phyloP scores from a whole-genome alignment of 2,888 invertebrate species.

The Pyrochroa serraticornis region DNA sequence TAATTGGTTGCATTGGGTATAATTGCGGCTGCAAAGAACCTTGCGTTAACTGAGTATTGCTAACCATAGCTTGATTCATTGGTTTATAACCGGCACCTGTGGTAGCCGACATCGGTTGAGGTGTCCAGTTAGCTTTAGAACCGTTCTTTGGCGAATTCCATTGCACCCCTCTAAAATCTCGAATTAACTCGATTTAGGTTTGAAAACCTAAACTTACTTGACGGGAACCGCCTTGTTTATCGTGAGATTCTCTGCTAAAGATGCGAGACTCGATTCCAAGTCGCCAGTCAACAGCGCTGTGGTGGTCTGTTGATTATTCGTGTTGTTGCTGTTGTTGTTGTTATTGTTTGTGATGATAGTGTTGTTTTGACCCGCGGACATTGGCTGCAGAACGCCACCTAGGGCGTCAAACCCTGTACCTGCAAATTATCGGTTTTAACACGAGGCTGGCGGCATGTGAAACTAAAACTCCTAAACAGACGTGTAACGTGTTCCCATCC shows the following conservation, averaged over 20 bases:
- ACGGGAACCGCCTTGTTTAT: constrained; percentile 75
- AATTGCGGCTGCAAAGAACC: constrained; percentile 50
- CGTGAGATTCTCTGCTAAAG: constrained; percentile 89
- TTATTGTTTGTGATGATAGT: constrained; percentile 34
- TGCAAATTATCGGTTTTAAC: constrained; percentile 19
- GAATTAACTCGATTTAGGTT: neutral
- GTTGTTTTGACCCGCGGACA: constrained; percentile 48
- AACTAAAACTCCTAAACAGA: too few species aligned
- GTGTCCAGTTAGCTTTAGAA: constrained; percentile 81
- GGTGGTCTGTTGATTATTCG: constrained; percentile 49
- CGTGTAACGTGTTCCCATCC: too few species aligned
- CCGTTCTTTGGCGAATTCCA: constrained; percentile 91
- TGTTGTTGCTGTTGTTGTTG: constrained; percentile 37
- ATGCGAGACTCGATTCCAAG: constrained; percentile 91
- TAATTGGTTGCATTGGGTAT: constrained; percentile 53
- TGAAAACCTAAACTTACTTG: constrained; percentile 65
- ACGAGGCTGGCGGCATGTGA: too few species aligned
- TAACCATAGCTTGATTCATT: constrained; percentile 65
- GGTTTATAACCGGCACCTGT: constrained; percentile 87
- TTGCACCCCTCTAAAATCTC: constrained; percentile 75
- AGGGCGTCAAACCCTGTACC: constrained; percentile 73
- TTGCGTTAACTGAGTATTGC: constrained; percentile 49
- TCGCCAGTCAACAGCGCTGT: constrained; percentile 84
- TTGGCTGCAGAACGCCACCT: constrained; percentile 73
- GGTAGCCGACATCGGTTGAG: constrained; percentile 88